These are phyloP conservation scores for Anoura caudifer DNA, from an alignment of 2,113 vertebrate species.

Conservation along the genomic window DNA sequence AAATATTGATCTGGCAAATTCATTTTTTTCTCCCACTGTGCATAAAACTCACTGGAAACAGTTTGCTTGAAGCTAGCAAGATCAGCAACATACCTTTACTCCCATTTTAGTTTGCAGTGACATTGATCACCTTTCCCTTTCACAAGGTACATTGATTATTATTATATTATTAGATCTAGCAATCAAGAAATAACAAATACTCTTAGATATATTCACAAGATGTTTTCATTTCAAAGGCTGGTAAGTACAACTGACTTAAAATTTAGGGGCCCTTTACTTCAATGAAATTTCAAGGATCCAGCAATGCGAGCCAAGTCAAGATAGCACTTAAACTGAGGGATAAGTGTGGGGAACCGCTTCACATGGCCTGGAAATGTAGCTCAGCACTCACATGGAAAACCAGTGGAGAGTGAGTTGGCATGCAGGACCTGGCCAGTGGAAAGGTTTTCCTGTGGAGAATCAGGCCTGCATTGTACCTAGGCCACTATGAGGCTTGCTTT, in stretches of 20 bases:
- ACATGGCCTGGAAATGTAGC: no score
- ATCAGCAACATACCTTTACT: no score
- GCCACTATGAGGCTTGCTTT: no score
- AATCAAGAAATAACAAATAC: background rate
- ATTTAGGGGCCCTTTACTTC: background rate
- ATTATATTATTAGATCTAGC: background rate
- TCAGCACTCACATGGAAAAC: no score
- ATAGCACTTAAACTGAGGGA: background rate
- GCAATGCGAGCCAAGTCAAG: background rate
- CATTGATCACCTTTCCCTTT: background rate
- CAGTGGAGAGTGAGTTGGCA: no score
- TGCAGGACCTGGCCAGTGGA: no score
- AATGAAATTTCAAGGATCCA: background rate
- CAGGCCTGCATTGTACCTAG: no score
- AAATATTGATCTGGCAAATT: background rate
- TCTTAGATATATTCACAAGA: background rate
- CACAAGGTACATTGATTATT: background rate
- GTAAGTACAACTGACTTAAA: background rate
- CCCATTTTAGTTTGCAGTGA: background rate
- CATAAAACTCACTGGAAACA: background rate
- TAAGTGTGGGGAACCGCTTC: no score
- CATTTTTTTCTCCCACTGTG: background rate
- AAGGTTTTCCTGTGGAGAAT: no score
- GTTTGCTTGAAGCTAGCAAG: background rate
- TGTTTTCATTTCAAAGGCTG: background rate